Evolutionary conservation across 2,113 vertebrate genomes (phyloP).

Genomic region (Hippocampus barbouri): DNA sequence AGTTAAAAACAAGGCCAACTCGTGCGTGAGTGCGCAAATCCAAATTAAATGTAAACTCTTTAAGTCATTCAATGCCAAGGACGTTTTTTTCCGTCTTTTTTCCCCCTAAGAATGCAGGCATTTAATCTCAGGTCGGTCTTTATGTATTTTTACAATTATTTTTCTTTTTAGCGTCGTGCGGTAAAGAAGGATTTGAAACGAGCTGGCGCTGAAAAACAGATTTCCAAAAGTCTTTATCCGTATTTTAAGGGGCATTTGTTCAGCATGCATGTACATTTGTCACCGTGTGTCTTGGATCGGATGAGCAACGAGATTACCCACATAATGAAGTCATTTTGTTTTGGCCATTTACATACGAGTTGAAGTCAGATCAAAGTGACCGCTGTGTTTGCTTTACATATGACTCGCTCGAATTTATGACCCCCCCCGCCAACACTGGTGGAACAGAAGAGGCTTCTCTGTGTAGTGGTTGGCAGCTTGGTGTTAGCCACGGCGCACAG

Average conservation of each 20-base stretch:
- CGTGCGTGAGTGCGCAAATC: not conserved
- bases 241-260: slow-evolving; percentile 7
- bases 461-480: slow-evolving; percentile 10
- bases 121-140: too few species aligned
- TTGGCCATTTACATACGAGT: slow-evolving; percentile 41
- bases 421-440: slow-evolving; percentile 15
- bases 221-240: not conserved
- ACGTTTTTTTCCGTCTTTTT: too few species aligned
- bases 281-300: slow-evolving; percentile 33
- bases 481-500: slow-evolving; percentile 23
- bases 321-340: slow-evolving; percentile 49
- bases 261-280: slow-evolving; percentile 14
- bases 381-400: slow-evolving; percentile 18
- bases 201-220: not conserved
- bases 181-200: too few species aligned
- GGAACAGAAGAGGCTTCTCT: slow-evolving; percentile 14
- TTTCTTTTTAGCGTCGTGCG: too few species aligned
- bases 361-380: slow-evolving; percentile 31
- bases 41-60: not conserved
- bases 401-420: slow-evolving; percentile 21
- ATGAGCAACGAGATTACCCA: slow-evolving; percentile 29
- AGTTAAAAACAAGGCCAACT: not conserved
- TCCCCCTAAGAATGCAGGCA: too few species aligned
- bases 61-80: not conserved
- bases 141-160: too few species aligned